These are phyloP conservation scores for Therioaphis trifolii DNA, from an alignment of 2,888 invertebrate genomes.

Conservation along the genomic window DNA sequence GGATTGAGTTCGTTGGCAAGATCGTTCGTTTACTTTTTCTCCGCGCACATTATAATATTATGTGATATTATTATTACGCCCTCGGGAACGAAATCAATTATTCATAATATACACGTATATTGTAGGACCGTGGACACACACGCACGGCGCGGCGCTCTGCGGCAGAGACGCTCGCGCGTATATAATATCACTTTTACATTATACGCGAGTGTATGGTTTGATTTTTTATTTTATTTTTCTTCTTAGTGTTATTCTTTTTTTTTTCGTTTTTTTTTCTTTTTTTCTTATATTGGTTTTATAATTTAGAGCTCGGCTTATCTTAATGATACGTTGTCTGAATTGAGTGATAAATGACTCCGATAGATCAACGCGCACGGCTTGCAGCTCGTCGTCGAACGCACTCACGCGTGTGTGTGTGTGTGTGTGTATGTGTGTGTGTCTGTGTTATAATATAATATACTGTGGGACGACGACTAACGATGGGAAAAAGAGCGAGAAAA, in stretches of 20 bases:
- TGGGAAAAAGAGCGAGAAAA: not conserved
- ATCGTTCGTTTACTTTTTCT: not conserved
- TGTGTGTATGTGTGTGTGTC: not conserved
- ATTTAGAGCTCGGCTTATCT: not conserved
- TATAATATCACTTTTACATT: not conserved
- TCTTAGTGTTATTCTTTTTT: too few relatives aligned
- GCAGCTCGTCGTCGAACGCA: not conserved
- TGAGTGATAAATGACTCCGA: conserved; percentile 28
- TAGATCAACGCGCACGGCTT: not conserved
- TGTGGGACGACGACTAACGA: not conserved
- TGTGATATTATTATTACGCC: conserved; percentile 18
- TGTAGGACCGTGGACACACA: not conserved
- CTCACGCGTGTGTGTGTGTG: not conserved
- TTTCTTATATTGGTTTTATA: not conserved
- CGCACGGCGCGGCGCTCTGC: not conserved
- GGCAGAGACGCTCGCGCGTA: not conserved
- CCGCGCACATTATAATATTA: not conserved
- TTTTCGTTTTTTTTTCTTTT: not conserved
- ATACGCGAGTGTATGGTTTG: not conserved
- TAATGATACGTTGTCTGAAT: conserved; percentile 19
- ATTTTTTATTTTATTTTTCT: too few relatives aligned
- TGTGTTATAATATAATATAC: not conserved
- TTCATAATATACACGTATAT: conserved; percentile 11
- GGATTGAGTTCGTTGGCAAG: not conserved
- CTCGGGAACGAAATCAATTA: conserved; percentile 40